These are phyloP conservation scores for Falco concolor DNA, from an alignment of 2,797 vertebrate genomes.

Conservation along the genomic window DNA sequence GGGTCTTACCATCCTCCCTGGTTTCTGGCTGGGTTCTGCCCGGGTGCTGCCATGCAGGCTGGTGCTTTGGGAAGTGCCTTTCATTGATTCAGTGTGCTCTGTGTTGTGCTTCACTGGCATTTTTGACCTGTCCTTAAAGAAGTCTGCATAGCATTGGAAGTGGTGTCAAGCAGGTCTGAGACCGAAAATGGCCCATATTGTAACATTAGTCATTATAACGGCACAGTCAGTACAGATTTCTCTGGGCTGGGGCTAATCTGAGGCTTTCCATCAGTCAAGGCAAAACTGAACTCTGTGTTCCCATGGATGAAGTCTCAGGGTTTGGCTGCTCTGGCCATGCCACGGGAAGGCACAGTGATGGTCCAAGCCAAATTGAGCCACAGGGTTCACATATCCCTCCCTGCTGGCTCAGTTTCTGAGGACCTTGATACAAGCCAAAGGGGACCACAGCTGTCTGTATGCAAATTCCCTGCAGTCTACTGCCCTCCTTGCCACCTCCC, in stretches of 20 bases:
- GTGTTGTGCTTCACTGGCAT: neutral
- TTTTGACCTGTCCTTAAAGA: neutral
- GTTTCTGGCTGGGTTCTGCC: neutral
- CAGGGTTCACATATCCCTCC: accelerated
- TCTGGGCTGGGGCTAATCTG: neutral
- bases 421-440: neutral
- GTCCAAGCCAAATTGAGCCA: neutral
- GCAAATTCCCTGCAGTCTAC: neutral
- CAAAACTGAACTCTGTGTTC: neutral
- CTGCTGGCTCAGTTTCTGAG: neutral
- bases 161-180: neutral
- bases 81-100: neutral
- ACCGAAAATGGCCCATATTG: neutral
- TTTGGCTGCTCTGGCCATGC: neutral
- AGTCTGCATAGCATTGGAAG: neutral
- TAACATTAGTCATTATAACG: neutral
- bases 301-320: neutral
- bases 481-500: neutral
- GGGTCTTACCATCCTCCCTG: accelerated
- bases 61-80: neutral
- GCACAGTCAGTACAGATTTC: neutral
- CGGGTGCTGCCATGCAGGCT: accelerated
- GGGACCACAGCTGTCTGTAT: neutral
- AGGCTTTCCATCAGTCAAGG: neutral
- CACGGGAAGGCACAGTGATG: neutral